Percentiles rank a stretch among this genome's conserved stretches.
Evolutionary conservation across 2,797 vertebrate genomes (phyloP).

Genomic region (Enteromius anoplus): DNA sequence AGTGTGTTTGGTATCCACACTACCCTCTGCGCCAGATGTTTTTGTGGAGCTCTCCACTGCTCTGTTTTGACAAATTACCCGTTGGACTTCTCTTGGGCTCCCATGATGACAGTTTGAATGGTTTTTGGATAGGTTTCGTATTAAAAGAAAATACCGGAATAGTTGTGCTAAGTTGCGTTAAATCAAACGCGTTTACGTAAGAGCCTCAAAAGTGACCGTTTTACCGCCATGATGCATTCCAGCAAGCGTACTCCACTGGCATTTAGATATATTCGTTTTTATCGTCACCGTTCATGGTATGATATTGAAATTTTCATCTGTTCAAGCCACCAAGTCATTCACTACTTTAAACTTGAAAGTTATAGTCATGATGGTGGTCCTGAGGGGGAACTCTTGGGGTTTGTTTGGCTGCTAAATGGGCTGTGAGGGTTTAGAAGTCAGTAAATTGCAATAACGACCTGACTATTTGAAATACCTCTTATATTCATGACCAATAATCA

Average conservation of each 20-base stretch:
- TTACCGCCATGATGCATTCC: slow-evolving; percentile 23
- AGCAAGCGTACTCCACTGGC: slow-evolving; percentile 12
- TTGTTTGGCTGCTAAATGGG: slow-evolving; percentile 20
- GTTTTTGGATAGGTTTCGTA: slow-evolving; percentile 41
- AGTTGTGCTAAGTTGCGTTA: slow-evolving; percentile 22
- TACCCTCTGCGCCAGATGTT: slow-evolving; percentile 2
- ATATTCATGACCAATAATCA: background rate
- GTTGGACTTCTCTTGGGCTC: slow-evolving; percentile 56
- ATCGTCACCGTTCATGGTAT: slow-evolving; percentile 33
- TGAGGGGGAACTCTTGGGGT: background rate
- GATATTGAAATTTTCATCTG: slow-evolving; percentile 26
- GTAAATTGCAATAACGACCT: slow-evolving; percentile 36
- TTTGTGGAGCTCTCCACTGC: background rate
- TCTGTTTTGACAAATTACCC: slow-evolving; percentile 35
- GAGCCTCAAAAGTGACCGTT: slow-evolving; percentile 5
- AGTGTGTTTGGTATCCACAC: background rate
- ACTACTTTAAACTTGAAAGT: background rate
- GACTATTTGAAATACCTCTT: slow-evolving; percentile 24
- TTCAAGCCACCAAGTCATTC: slow-evolving; percentile 15
- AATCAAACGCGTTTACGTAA: slow-evolving; percentile 43
- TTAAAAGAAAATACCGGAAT: slow-evolving; percentile 40
- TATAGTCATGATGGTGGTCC: slow-evolving; percentile 28
- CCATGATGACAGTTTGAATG: slow-evolving; percentile 54
- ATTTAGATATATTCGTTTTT: slow-evolving; percentile 10
- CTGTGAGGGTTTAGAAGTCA: slow-evolving; percentile 23